Evolutionary conservation across 1,140 invertebrate genomes (phyloP).

Genomic region (Maniola jurtina): DNA sequence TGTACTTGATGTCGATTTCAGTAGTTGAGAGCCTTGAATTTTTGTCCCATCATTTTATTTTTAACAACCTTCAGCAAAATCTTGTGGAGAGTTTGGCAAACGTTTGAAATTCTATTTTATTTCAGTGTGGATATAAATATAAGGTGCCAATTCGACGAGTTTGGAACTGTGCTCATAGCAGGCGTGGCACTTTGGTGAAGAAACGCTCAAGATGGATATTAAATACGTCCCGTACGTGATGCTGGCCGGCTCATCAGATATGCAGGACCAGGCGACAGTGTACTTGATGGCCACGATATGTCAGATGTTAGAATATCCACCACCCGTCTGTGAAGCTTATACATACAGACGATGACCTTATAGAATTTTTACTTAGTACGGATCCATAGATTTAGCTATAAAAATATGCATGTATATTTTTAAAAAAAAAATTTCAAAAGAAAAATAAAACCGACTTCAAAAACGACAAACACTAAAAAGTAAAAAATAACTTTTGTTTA

Average conservation of each 20-base stretch:
- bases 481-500: too few relatives aligned
- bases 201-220: neutral
- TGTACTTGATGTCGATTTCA: too few relatives aligned
- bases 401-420: too few relatives aligned
- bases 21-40: too few relatives aligned
- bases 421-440: neutral
- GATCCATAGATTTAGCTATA: neutral
- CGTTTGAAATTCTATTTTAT: neutral
- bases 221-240: constrained; percentile 12
- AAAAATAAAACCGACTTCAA: too few relatives aligned
- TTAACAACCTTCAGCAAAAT: too few relatives aligned
- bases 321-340: neutral
- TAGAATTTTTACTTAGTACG: neutral
- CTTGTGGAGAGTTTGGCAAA: too few relatives aligned
- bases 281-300: constrained; percentile 7
- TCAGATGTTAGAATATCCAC: constrained; percentile 11
- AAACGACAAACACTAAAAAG: too few relatives aligned
- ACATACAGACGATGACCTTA: neutral
- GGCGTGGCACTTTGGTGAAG: constrained; percentile 7
- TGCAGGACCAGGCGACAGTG: constrained; percentile 6
- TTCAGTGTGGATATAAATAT: constrained; percentile 24
- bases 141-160: constrained; percentile 9
- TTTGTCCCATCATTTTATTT: too few relatives aligned
- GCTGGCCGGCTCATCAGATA: constrained; percentile 7
- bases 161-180: constrained; percentile 6